Conservation (phyloP, 1,140 invertebrate species). For the Caenorhabditis latens region DNA sequence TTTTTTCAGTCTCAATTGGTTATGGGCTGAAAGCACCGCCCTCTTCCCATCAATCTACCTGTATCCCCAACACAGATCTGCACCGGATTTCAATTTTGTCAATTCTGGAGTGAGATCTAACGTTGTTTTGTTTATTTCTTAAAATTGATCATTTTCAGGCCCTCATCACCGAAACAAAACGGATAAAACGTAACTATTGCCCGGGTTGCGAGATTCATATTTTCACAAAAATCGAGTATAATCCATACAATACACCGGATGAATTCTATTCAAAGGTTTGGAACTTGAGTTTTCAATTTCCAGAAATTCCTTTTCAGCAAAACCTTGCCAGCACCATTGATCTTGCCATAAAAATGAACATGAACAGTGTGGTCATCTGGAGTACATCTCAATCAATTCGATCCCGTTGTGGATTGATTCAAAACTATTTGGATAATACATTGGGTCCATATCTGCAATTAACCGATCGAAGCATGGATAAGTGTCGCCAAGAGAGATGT, state of each 20-base stretch:
- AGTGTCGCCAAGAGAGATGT: constrained; percentile 30
- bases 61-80: neutral
- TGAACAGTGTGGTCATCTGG: constrained; percentile 40
- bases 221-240: constrained; percentile 50
- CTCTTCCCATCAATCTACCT: constrained; percentile 34
- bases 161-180: constrained; percentile 35
- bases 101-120: constrained; percentile 1
- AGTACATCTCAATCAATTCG: constrained; percentile 3
- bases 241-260: constrained; percentile 28
- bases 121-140: neutral
- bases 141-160: neutral
- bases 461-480: constrained; percentile 4
- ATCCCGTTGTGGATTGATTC: constrained; percentile 1
- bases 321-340: constrained; percentile 43
- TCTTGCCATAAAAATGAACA: constrained; percentile 51
- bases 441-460: constrained; percentile 30
- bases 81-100: constrained; percentile 23
- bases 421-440: constrained; percentile 27
- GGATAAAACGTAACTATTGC: constrained; percentile 44
- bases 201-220: constrained; percentile 36
- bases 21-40: constrained; percentile 27
- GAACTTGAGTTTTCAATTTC: neutral
- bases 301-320: neutral
- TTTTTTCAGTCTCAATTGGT: constrained; percentile 40
- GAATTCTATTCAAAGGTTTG: constrained; percentile 39